Evolutionary conservation across 2,888 invertebrate genomes (phyloP).

Genomic region (Acholoe squamosa): DNA sequence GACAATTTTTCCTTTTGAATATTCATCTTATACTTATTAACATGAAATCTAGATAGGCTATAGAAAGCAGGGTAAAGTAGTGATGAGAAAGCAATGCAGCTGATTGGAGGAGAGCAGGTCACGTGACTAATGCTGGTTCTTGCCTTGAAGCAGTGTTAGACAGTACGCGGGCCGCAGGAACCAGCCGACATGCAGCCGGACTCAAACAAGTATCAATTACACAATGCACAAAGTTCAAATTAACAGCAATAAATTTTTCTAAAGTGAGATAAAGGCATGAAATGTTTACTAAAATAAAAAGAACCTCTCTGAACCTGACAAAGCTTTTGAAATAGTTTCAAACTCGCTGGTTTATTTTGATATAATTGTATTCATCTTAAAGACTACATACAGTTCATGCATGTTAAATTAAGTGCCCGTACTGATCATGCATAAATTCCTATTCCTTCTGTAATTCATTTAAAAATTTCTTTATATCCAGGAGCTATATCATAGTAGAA

Average conservation of each 20-base stretch:
- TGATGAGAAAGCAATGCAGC: slow-evolving; percentile 27
- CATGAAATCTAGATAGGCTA: background rate
- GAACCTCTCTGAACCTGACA: too few relatives aligned
- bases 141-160: slow-evolving; percentile 50
- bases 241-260: too few relatives aligned
- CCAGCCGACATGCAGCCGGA: slow-evolving; percentile 37
- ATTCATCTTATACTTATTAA: background rate
- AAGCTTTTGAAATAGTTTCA: background rate
- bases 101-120: slow-evolving; percentile 50
- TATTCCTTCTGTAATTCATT: too few relatives aligned
- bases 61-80: slow-evolving; percentile 14
- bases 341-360: too few relatives aligned
- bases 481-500: too few relatives aligned
- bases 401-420: too few relatives aligned
- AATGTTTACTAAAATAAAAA: background rate
- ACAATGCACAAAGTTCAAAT: background rate
- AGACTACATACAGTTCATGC: too few relatives aligned
- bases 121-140: slow-evolving; percentile 36
- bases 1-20: background rate
- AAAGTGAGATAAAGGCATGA: too few relatives aligned
- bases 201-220: background rate
- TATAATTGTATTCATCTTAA: too few relatives aligned
- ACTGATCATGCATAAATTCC: too few relatives aligned
- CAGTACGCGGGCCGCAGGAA: slow-evolving; percentile 29
- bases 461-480: too few relatives aligned